Base-by-base conservation (phyloP, 2,113 vertebrate species). In the Thermophis baileyi region DNA sequence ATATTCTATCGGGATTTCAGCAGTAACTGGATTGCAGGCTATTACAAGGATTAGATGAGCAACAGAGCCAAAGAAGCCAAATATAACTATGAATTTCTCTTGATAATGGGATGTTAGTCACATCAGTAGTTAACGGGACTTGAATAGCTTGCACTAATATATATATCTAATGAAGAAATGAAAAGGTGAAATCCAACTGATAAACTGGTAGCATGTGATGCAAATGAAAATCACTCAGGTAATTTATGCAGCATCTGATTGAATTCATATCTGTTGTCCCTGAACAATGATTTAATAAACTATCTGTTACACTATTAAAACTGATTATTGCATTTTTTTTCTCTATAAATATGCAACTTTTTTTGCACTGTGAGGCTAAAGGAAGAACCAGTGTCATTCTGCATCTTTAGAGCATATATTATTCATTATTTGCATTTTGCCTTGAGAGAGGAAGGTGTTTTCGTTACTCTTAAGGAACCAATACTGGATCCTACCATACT, bases 311-410 rank as follows among this genome's bases (percentile, higher is more conserved):
- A 51, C 6, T 94, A 94, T 94, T 0, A 1, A 44, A 49, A 93
- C 93, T 47, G 90, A 95, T 40, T 50, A 9, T 30, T 30, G 94
- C 86, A 57, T 1, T 90, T 95, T 89, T 4, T 20, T 20, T 93
- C 55, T 90, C 3, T 89, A 35, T 85, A 93, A 95, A 95, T 35
- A 89, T 87, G 30, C 91, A 92, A 88, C 91, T 92, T 90, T 89
- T 10, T 95, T 89, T 95, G 85, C 89, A 94, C 27, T 22, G 1
- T 93, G 94, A 92, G 51, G 85, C 74, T 94, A 93, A 85, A 95
- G 51, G 69, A 90, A 92, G 69, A 90, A 88, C n/a, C 46, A 91
- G 54, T 9, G 25, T 53, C 4, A 47, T 44, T 87, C 74, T 16
- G 35, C 46, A 93, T 91, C 35, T 90, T 91, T 90, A 86, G 90